Percentiles rank a stretch among this genome's conserved stretches.
phyloP scores from a whole-genome alignment of 2,113 vertebrate genomes.

The Tenrec ecaudatus region DNA sequence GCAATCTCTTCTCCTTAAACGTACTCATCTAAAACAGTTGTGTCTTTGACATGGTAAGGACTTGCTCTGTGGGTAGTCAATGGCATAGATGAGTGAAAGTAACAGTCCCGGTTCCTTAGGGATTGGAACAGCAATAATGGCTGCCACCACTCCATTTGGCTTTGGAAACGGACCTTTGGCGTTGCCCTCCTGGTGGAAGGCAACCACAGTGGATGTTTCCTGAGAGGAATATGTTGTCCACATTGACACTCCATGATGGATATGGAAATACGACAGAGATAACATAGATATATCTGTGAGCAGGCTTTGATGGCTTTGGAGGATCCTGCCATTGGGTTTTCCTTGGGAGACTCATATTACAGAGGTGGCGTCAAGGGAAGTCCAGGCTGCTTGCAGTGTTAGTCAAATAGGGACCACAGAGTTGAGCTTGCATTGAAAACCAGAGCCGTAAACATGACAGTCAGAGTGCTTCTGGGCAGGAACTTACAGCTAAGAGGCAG shows the following conservation, averaged over 20 bases:
- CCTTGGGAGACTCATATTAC: conserved; percentile 76
- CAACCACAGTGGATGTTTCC: conserved; percentile 43
- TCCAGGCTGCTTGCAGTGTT: conserved; percentile 63
- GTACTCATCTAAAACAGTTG: not conserved
- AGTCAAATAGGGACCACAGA: conserved; percentile 67
- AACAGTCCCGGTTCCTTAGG: not conserved
- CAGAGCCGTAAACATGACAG: not conserved
- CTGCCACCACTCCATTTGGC: too few relatives aligned
- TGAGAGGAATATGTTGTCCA: conserved; percentile 56
- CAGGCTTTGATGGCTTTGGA: conserved; percentile 48
- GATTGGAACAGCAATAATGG: not conserved
- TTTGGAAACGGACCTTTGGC: not conserved
- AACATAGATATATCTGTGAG: conserved; percentile 81
- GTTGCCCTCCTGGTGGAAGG: not conserved
- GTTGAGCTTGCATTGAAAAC: conserved; percentile 54
- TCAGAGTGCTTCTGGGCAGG: not conserved
- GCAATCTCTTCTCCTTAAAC: not conserved
- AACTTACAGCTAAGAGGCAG: conserved; percentile 4
- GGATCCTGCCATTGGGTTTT: conserved; percentile 72
- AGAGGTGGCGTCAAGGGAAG: conserved; percentile 77
- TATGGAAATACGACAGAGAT: conserved; percentile 77
- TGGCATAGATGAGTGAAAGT: not conserved
- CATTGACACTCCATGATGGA: conserved; percentile 78
- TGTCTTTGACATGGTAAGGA: not conserved
- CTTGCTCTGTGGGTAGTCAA: not conserved